Percentiles rank a stretch among this genome's conserved stretches.
Conservation (phyloP, 2,888 invertebrate species). For the Hedya salicella region DNA sequence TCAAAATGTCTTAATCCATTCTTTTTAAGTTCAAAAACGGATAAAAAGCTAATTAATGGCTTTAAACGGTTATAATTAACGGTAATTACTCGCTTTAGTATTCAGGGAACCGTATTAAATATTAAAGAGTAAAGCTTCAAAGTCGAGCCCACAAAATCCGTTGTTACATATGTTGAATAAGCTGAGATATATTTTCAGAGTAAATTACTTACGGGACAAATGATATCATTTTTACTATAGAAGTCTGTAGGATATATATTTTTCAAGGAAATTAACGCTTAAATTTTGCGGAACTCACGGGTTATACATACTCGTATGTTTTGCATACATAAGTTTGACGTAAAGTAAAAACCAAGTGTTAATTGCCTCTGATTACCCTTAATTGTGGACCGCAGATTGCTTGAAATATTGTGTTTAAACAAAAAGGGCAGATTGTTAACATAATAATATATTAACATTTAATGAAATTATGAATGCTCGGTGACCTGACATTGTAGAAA, state of each 20-base stretch:
- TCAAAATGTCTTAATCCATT: conserved; percentile 43
- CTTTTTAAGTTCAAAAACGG: conserved; percentile 29
- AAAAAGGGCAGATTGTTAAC: conserved; percentile 41
- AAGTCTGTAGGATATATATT: background rate
- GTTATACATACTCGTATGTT: conserved; percentile 11
- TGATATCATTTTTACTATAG: background rate
- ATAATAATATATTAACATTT: conserved; percentile 39
- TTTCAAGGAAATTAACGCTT: conserved; percentile 8
- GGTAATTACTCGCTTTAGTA: conserved; percentile 33
- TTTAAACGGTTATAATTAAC: conserved; percentile 36
- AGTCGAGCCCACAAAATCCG: background rate
- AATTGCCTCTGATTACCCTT: conserved; percentile 41
- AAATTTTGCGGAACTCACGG: conserved; percentile 23
- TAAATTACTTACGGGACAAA: no score
- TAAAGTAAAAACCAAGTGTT: conserved; percentile 37
- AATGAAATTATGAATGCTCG: conserved; percentile 19
- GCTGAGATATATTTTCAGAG: no score
- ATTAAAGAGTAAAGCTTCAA: conserved; percentile 4
- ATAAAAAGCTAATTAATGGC: conserved; percentile 40
- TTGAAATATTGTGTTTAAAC: conserved; percentile 39
- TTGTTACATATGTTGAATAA: no score
- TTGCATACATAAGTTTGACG: conserved; percentile 20
- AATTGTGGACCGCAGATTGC: conserved; percentile 39
- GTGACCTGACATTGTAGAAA: conserved; percentile 27
- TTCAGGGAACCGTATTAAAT: conserved; percentile 37